Evolutionary conservation across 1,140 invertebrate genomes (phyloP).

Genomic region (Calliphora vicina): DNA sequence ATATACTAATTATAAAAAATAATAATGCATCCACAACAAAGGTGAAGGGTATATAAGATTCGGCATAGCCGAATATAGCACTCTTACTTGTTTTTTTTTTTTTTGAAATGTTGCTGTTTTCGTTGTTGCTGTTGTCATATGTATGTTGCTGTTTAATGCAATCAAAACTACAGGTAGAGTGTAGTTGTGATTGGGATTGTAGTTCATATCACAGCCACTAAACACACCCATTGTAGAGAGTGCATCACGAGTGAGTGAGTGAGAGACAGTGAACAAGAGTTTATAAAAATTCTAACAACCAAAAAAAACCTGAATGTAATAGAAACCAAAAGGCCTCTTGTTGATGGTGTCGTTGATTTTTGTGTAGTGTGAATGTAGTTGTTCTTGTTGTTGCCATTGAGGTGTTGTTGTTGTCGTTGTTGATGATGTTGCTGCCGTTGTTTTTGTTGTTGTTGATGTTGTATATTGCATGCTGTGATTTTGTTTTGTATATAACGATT

Average conservation of each 20-base stretch:
- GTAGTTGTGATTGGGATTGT: not conserved
- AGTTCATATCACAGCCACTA: not conserved
- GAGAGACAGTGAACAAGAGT: not conserved
- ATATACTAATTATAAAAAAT: too few relatives aligned
- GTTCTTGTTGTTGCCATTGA: not conserved
- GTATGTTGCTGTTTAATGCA: not conserved
- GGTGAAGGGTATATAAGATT: too few relatives aligned
- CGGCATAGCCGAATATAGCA: too few relatives aligned
- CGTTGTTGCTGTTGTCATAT: not conserved
- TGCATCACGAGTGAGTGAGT: not conserved
- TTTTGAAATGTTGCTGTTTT: not conserved
- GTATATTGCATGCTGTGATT: not conserved
- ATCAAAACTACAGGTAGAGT: not conserved
- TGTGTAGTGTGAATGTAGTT: not conserved
- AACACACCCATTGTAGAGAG: not conserved
- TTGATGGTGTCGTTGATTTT: not conserved
- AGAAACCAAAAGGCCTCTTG: not conserved
- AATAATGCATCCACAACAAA: too few relatives aligned
- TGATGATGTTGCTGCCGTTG: not conserved
- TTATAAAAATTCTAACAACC: not conserved
- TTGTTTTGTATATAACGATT: slow-evolving; percentile 18
- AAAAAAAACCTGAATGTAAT: not conserved
- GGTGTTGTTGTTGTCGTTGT: not conserved
- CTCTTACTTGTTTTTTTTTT: too few relatives aligned
- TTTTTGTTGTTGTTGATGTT: too few relatives aligned